Evolutionary conservation across 2,888 invertebrate species (phyloP).

Genomic region (Noctua janthe): DNA sequence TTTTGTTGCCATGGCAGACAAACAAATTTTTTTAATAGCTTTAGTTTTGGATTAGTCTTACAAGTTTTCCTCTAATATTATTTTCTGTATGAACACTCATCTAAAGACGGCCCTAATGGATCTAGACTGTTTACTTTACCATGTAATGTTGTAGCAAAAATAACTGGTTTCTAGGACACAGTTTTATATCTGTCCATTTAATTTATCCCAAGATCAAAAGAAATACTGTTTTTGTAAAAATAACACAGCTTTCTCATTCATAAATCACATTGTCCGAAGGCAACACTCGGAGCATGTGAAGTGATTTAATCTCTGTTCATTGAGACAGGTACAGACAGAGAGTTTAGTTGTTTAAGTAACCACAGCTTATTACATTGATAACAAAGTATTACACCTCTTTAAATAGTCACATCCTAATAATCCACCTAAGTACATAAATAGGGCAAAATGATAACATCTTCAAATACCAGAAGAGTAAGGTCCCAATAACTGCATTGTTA

Average conservation of each 20-base stretch:
- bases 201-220: constrained; percentile 37
- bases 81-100: neutral
- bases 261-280: constrained; percentile 23
- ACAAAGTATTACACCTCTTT: constrained; percentile 1
- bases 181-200: constrained; percentile 10
- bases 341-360: neutral
- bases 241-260: constrained; percentile 9
- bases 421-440: neutral
- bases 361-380: neutral
- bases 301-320: constrained; percentile 1
- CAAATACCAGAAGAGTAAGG: neutral
- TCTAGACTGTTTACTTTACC: constrained; percentile 19
- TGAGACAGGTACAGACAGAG: neutral
- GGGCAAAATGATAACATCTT: neutral
- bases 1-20: neutral
- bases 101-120: neutral
- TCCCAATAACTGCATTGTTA: neutral
- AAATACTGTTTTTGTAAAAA: constrained; percentile 2
- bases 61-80: neutral
- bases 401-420: neutral
- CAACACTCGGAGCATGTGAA: neutral
- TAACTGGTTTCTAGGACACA: constrained; percentile 7
- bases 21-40: neutral
- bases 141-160: constrained; percentile 1
- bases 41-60: neutral